Conservation (phyloP, 2,888 invertebrate genomes). For the Nemotelus nigrinus region DNA sequence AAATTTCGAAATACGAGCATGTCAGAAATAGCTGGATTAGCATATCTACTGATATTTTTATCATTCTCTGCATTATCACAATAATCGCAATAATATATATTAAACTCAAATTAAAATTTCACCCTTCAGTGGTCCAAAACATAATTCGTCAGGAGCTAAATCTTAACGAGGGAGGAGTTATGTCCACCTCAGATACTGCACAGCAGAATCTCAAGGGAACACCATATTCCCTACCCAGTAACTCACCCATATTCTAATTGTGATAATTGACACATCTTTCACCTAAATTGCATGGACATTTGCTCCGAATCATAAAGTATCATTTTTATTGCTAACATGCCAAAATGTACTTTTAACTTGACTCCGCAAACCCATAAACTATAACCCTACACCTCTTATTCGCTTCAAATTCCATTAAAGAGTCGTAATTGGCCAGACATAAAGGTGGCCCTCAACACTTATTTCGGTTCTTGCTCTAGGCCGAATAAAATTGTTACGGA, state of each 20-base stretch:
- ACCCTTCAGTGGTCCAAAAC: not conserved
- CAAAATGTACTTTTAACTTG: too few relatives aligned
- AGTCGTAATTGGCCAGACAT: not conserved
- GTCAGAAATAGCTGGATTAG: not conserved
- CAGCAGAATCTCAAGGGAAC: too few relatives aligned
- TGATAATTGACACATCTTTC: too few relatives aligned
- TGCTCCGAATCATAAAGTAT: too few relatives aligned
- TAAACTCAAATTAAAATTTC: not conserved
- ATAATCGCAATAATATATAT: not conserved
- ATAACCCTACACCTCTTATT: too few relatives aligned
- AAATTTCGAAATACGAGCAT: not conserved
- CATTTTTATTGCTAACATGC: too few relatives aligned
- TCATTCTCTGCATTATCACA: not conserved
- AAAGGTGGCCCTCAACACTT: not conserved
- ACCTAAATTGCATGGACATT: too few relatives aligned
- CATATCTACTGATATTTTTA: not conserved
- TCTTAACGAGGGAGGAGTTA: not conserved
- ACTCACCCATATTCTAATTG: too few relatives aligned
- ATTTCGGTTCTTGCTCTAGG: not conserved
- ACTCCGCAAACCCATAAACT: too few relatives aligned
- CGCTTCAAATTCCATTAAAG: conserved; percentile 31
- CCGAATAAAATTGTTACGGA: conserved; percentile 6
- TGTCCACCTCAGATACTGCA: not conserved
- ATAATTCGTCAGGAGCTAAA: not conserved
- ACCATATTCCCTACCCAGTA: too few relatives aligned